Conservation (phyloP, 2,888 invertebrate genomes). For the Brenthis ino region DNA sequence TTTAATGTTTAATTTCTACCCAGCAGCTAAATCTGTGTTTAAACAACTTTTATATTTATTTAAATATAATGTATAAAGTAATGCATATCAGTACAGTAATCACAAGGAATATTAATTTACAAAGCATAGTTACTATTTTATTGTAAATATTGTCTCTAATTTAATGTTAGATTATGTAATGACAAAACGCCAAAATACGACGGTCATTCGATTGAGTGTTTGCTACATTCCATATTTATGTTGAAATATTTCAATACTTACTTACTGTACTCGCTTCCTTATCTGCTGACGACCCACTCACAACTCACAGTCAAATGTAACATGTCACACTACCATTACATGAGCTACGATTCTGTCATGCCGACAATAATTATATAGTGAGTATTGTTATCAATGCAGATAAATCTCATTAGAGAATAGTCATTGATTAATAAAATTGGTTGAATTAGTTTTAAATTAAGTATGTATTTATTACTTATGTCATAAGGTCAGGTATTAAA, state of each 20-base stretch:
- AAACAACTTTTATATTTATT: slow-evolving; percentile 82
- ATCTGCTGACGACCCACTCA: slow-evolving; percentile 38
- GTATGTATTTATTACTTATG: slow-evolving; percentile 67
- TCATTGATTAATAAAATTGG: slow-evolving; percentile 61
- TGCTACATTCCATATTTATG: slow-evolving; percentile 83
- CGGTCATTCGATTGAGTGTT: slow-evolving; percentile 80
- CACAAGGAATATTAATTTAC: slow-evolving; percentile 75
- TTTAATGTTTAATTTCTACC: slow-evolving; percentile 74
- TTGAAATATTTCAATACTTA: slow-evolving; percentile 76
- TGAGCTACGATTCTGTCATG: slow-evolving; percentile 43
- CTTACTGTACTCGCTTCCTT: slow-evolving; percentile 58
- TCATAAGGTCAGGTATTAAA: slow-evolving; percentile 51
- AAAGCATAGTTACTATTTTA: slow-evolving; percentile 78
- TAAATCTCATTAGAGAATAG: slow-evolving; percentile 75
- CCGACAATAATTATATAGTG: slow-evolving; percentile 62
- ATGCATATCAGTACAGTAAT: slow-evolving; percentile 80
- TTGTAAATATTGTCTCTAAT: slow-evolving; percentile 80
- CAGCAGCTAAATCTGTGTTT: slow-evolving; percentile 78
- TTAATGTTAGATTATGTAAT: slow-evolving; percentile 74
- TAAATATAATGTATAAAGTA: slow-evolving; percentile 66
- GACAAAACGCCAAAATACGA: slow-evolving; percentile 71
- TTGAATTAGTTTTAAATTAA: slow-evolving; percentile 72
- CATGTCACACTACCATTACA: slow-evolving; percentile 17
- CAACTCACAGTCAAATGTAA: slow-evolving; percentile 22
- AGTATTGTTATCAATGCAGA: slow-evolving; percentile 67